A percentile compares a stretch with the other conserved stretches of the same genome.
Conservation (phyloP, 2,797 vertebrate species). For the Artibeus lituratus region DNA sequence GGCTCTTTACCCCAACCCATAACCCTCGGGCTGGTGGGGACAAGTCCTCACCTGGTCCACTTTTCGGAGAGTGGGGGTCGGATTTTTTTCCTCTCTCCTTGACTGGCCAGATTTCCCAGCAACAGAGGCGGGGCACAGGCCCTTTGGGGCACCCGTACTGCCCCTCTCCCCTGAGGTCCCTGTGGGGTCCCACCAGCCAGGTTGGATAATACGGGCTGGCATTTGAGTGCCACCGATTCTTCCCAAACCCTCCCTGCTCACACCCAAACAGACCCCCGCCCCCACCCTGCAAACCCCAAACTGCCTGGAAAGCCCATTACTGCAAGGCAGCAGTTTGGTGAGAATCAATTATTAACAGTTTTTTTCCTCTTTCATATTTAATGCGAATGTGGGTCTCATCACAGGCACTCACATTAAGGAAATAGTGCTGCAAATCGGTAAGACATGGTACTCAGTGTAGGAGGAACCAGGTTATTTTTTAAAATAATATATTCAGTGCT, state of each 20-base stretch:
- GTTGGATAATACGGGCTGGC: not conserved
- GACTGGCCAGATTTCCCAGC: not conserved
- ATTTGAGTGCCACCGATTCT: conserved; percentile 23
- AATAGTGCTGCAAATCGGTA: conserved; percentile 74
- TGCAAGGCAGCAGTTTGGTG: conserved; percentile 78
- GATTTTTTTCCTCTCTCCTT: not conserved
- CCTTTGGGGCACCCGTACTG: not conserved
- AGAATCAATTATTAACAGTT: conserved; percentile 85
- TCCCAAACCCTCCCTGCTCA: conserved; percentile 3
- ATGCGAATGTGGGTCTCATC: conserved; percentile 79
- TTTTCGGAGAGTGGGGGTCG: not conserved
- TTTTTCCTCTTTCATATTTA: conserved; percentile 85
- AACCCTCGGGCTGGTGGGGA: not conserved
- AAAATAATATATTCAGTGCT: conserved; percentile 34
- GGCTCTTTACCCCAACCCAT: not conserved
- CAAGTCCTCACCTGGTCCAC: not conserved
- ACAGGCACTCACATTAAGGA: conserved; percentile 79
- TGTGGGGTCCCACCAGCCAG: not conserved
- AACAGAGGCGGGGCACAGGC: not conserved
- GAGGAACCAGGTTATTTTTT: conserved; percentile 61
- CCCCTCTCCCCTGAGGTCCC: not conserved
- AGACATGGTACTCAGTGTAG: conserved; percentile 70
- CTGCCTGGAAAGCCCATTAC: conserved; percentile 72
- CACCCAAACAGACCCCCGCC: conserved; percentile 21
- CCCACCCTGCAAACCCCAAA: conserved; percentile 38